phyloP scores from a whole-genome alignment of 2,113 vertebrate species.

The Neotoma lepida region DNA sequence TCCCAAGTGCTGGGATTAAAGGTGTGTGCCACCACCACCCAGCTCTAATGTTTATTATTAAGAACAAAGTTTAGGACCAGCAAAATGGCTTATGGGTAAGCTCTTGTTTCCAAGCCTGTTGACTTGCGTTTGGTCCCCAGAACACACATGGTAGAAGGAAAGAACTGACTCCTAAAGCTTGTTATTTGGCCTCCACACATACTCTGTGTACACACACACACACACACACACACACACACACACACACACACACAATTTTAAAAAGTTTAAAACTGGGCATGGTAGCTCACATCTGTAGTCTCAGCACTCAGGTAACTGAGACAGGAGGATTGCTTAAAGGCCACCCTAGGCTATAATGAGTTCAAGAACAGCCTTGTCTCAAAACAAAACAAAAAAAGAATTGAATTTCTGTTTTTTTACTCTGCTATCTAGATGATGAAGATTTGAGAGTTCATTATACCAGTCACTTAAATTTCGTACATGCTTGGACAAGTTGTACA shows the following conservation, averaged over 20 bases:
- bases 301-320: not conserved
- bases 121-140: not conserved
- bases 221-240: not conserved
- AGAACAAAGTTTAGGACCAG: not conserved
- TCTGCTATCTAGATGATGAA: not conserved
- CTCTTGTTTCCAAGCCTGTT: not conserved
- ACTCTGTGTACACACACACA: not conserved
- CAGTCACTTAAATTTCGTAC: not conserved
- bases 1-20: too few species aligned
- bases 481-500: not conserved
- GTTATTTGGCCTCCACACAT: not conserved
- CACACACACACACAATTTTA: not conserved
- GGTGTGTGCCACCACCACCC: too few species aligned
- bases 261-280: too few species aligned
- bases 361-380: not conserved
- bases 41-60: not conserved
- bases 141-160: not conserved
- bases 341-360: not conserved
- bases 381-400: not conserved
- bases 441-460: not conserved
- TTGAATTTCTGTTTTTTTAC: not conserved
- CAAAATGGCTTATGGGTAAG: not conserved
- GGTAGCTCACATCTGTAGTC: not conserved
- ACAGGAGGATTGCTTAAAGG: not conserved
- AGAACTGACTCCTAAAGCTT: not conserved